Conservation (phyloP, 1,140 invertebrate genomes). For the Apis cerana region DNA sequence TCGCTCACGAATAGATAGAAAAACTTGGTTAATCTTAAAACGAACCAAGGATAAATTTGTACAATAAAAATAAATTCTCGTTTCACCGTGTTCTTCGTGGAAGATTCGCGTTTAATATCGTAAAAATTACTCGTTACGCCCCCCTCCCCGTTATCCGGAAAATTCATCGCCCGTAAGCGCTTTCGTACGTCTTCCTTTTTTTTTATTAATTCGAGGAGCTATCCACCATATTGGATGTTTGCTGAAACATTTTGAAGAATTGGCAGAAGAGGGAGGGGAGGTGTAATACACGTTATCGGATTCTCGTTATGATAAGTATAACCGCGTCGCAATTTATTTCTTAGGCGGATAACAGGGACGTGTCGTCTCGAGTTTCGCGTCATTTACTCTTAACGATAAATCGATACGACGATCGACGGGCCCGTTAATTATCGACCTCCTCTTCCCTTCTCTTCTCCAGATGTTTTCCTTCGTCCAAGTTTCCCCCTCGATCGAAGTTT, state of each 20-base stretch:
- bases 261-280: too few species aligned
- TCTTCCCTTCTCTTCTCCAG: background rate
- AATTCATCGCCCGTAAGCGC: too few species aligned
- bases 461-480: background rate
- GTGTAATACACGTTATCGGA: slow-evolving; percentile 27
- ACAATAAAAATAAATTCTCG: too few species aligned
- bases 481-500: background rate
- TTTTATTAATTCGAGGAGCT: too few species aligned
- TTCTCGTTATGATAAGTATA: slow-evolving; percentile 35
- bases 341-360: background rate
- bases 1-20: background rate
- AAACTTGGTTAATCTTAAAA: background rate
- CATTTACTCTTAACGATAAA: slow-evolving; percentile 34
- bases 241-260: background rate
- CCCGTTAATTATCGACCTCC: slow-evolving; percentile 27
- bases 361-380: background rate
- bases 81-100: too few species aligned
- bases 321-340: slow-evolving; percentile 19
- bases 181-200: too few species aligned
- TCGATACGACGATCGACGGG: slow-evolving; percentile 2
- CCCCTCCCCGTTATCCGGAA: too few species aligned
- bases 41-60: too few species aligned
- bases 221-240: too few species aligned
- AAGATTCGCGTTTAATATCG: too few species aligned
- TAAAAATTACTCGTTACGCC: too few species aligned